Base-by-base conservation (phyloP, 2,888 invertebrate genomes). In the Troglohyphantes excavatus region DNA sequence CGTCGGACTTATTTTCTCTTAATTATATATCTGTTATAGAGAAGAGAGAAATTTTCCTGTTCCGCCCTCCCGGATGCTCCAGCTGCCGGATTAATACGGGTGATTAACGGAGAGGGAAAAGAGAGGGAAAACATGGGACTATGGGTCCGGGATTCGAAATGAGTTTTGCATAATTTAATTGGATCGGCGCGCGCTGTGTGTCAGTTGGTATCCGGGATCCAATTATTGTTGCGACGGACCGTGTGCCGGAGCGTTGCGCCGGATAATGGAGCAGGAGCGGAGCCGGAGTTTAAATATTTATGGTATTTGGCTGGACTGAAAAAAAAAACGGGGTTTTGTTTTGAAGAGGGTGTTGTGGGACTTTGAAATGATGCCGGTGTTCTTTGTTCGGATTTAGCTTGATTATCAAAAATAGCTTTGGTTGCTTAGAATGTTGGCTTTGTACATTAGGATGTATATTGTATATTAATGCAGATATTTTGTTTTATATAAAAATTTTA, bases 81-180 rank as follows among this genome's bases (percentile, higher is more conserved):
- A 81, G 79, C 78, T 65, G 53, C 83, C 27, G 83, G 83, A 83
- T 83, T 83, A 83, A 83, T 73, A 63, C 83, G 53, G 43, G 65
- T 73, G 83, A 83, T 83, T 83, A 83, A 73, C 61, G 27, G n/a
- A 17, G 63, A 61, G 83, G 73, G 59, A 73, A 73, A 73, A 73
- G 70, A 65, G 73, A 73, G 65, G 43, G 63, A 72, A n/a, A n/a
- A 82, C 53, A 53, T n/a, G n/a, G n/a, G 13, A 21, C 65, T 46
- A 81, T 68, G 70, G 61, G 70, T 17, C 17, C 68, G 53, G 43
- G 83, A 63, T 73, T 73, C 73, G 46, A 73, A 83, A 83, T 83
- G 83, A 83, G 83, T 83, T 83, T 83, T 83, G 83, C 83, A 83
- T 83, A 83, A 83, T 83, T 83, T 83, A 83, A 83, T 83, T 83